Conservation (phyloP, 1,140 invertebrate genomes). For the Branchinecta lindahli region DNA sequence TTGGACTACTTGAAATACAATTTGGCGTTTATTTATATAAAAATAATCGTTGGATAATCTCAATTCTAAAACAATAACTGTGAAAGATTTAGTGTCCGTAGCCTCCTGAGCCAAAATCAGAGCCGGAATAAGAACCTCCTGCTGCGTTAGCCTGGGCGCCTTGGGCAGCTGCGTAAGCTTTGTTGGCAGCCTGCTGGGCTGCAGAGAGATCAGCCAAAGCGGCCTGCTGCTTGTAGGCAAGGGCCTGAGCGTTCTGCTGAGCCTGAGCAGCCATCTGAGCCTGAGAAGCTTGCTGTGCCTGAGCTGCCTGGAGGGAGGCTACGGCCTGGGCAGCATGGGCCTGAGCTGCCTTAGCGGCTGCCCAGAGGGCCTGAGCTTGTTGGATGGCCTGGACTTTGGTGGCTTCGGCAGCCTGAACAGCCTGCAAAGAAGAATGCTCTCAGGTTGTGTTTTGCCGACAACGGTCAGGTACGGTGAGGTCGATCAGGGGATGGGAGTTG, state of each 20-base stretch:
- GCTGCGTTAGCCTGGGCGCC: slow-evolving; percentile 23
- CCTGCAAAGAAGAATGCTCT: slow-evolving; percentile 9
- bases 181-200: slow-evolving; percentile 25
- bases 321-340: slow-evolving; percentile 25
- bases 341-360: slow-evolving; percentile 23
- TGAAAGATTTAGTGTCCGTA: too few relatives aligned
- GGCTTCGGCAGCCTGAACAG: slow-evolving; percentile 25
- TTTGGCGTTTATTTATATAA: too few relatives aligned
- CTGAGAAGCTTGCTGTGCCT: slow-evolving; percentile 23
- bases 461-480: background rate
- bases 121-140: slow-evolving; percentile 15
- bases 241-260: slow-evolving; percentile 26
- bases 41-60: too few relatives aligned
- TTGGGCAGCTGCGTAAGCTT: slow-evolving; percentile 23
- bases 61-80: too few relatives aligned
- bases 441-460: background rate
- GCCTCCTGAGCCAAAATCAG: slow-evolving; percentile 13
- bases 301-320: slow-evolving; percentile 23
- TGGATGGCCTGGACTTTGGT: slow-evolving; percentile 25
- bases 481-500: background rate
- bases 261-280: slow-evolving; percentile 26
- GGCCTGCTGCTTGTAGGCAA: slow-evolving; percentile 26
- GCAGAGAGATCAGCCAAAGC: slow-evolving; percentile 25
- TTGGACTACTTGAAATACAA: too few relatives aligned
- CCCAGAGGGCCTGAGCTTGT: slow-evolving; percentile 25